phyloP scores from a whole-genome alignment of 2,113 vertebrate species.

The Pimephales promelas region DNA sequence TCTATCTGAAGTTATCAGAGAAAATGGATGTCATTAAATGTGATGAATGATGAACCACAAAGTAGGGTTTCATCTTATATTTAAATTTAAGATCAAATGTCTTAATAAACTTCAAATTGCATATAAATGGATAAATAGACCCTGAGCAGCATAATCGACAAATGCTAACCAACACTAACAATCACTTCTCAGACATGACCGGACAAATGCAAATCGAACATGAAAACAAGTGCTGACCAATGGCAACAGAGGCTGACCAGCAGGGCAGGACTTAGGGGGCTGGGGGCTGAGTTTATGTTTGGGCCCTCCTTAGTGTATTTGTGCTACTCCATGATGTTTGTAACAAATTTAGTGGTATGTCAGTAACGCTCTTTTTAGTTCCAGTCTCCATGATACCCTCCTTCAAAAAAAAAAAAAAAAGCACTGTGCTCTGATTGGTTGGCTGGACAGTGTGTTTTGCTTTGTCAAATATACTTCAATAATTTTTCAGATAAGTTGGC shows the following conservation, averaged over 20 bases:
- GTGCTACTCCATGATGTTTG: no score
- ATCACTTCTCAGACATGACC: neutral
- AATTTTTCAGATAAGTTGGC: no score
- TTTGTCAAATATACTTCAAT: no score
- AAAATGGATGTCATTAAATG: constrained; percentile 20
- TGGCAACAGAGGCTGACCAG: neutral
- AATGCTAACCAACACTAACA: neutral
- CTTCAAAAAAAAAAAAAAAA: no score
- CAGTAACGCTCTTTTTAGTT: no score
- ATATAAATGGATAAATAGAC: neutral
- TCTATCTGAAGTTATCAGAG: constrained; percentile 14
- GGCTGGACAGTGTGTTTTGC: no score
- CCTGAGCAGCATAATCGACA: neutral
- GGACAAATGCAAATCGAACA: neutral
- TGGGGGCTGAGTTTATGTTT: no score
- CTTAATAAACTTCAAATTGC: neutral
- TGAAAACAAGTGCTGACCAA: neutral
- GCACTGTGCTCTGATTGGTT: no score
- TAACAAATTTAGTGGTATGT: no score
- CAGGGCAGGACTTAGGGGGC: no score
- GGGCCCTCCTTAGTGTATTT: no score
- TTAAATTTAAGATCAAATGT: neutral
- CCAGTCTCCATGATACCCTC: no score
- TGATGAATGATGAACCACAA: constrained; percentile 7
- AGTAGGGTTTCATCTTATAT: neutral